Evolutionary conservation across 2,113 vertebrate genomes (phyloP).

Genomic region (Sapayoa aenigma): DNA sequence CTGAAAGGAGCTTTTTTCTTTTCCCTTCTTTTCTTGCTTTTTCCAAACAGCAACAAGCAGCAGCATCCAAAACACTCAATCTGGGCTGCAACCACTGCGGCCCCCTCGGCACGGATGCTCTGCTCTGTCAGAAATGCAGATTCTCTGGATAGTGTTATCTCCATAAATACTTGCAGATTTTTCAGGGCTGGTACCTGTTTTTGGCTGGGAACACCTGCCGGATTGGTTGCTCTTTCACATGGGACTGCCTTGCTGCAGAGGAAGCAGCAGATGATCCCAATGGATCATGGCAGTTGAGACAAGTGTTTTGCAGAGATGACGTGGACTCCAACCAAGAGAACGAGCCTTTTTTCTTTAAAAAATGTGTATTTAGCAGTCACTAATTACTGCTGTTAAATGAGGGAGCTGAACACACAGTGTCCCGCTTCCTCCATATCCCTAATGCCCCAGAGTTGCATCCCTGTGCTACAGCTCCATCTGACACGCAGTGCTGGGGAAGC

Average conservation of each 20-base stretch:
- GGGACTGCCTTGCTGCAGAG: not conserved
- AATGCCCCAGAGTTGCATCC: rapidly evolving
- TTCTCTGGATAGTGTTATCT: conserved; percentile 44
- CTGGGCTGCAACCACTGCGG: rapidly evolving
- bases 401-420: not conserved
- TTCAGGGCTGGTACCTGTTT: not conserved
- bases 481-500: rapidly evolving
- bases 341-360: not conserved
- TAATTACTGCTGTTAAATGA: not conserved
- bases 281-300: not conserved
- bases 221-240: not conserved
- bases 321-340: conserved; percentile 21
- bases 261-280: not conserved
- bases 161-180: conserved; percentile 55
- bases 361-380: not conserved
- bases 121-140: not conserved
- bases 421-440: not conserved
- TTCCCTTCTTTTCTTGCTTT: not conserved
- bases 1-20: not conserved
- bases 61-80: not conserved
- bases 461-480: not conserved
- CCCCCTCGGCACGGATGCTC: not conserved
- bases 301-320: conserved; percentile 20
- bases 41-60: not conserved
- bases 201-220: not conserved